Evolutionary conservation across 2,797 vertebrate genomes (phyloP).

Genomic region (Agapornis canus): DNA sequence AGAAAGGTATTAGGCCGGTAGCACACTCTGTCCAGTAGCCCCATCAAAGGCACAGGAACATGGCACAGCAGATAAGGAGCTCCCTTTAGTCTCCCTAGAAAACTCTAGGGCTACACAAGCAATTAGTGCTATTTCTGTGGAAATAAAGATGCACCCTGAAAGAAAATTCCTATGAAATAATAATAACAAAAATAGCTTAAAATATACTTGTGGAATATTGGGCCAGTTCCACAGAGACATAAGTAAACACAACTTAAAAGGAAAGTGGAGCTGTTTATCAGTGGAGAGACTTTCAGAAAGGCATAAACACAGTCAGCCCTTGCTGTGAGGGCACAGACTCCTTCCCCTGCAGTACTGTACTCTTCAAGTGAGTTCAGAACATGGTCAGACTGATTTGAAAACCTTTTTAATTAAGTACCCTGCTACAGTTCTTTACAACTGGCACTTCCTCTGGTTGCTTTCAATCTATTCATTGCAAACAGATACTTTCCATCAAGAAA

Average conservation of each 20-base stretch:
- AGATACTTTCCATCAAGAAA: not conserved
- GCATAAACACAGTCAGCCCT: not conserved
- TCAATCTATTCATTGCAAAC: not conserved
- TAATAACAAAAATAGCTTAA: not conserved
- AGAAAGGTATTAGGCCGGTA: slow-evolving; percentile 1
- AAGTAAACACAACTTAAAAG: not conserved
- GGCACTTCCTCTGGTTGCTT: not conserved
- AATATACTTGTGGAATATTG: not conserved
- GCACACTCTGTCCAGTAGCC: not conserved
- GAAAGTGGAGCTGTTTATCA: not conserved
- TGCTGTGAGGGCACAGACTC: not conserved
- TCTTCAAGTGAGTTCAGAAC: not conserved
- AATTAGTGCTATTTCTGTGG: not conserved
- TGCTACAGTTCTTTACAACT: not conserved
- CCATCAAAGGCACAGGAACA: not conserved
- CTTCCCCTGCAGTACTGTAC: not conserved
- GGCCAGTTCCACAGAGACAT: not conserved
- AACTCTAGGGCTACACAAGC: not conserved
- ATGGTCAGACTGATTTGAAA: not conserved
- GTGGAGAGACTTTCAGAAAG: not conserved
- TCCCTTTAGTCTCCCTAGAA: not conserved
- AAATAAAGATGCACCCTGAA: not conserved
- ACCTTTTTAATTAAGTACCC: not conserved
- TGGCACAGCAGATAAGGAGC: slow-evolving; percentile 8
- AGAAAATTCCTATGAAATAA: not conserved